Conservation (phyloP, 2,888 invertebrate genomes). For the Eueremaeus valkanovi region DNA sequence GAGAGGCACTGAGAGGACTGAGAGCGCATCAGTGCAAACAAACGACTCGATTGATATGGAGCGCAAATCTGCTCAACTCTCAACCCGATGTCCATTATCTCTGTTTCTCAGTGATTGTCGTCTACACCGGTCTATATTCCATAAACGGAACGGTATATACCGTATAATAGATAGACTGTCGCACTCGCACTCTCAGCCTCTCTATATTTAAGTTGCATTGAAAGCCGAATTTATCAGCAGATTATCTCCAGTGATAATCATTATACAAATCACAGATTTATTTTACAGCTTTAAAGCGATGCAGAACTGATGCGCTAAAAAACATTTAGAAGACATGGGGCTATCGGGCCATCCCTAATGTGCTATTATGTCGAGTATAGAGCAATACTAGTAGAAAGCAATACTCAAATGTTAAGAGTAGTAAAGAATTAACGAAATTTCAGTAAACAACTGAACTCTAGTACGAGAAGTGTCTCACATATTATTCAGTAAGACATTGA, state of each 20-base stretch:
- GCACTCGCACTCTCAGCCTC: neutral
- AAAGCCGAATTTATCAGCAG: slow-evolving; percentile 13
- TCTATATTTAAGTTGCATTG: slow-evolving; percentile 5
- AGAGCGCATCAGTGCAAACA: slow-evolving; percentile 31
- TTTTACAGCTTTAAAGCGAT: slow-evolving; percentile 32
- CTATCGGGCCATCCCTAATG: slow-evolving; percentile 4
- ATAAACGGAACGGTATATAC: neutral
- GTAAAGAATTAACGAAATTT: slow-evolving; percentile 5
- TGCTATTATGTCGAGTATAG: slow-evolving; percentile 17
- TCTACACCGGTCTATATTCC: slow-evolving; percentile 20
- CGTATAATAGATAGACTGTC: neutral
- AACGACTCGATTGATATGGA: slow-evolving; percentile 1
- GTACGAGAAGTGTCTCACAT: neutral
- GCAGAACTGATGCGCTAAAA: slow-evolving; percentile 24
- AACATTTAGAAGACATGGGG: neutral
- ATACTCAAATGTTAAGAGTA: no score
- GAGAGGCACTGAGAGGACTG: slow-evolving; percentile 32
- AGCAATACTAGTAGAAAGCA: neutral
- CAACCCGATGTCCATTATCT: slow-evolving; percentile 36
- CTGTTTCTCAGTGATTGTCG: slow-evolving; percentile 35
- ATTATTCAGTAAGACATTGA: neutral
- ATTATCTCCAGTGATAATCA: slow-evolving; percentile 32
- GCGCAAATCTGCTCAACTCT: slow-evolving; percentile 29
- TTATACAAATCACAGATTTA: slow-evolving; percentile 28
- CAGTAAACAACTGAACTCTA: slow-evolving; percentile 22